Evolutionary conservation across 2,113 vertebrate species (phyloP).

Genomic region (Tachysurus vachellii): DNA sequence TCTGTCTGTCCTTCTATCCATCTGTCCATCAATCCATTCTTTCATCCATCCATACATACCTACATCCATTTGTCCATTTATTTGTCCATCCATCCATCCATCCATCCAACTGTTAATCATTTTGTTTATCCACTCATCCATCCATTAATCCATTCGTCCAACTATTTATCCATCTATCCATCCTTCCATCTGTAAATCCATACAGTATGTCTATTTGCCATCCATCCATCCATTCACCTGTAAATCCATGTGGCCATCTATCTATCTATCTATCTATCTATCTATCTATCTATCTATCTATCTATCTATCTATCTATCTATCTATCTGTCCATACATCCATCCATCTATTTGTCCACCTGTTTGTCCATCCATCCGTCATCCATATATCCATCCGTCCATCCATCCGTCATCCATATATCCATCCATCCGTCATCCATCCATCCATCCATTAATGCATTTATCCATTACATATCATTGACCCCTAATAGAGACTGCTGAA

Average conservation of each 20-base stretch:
- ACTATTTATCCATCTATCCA: too few relatives aligned
- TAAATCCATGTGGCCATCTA: too few relatives aligned
- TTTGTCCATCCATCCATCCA: too few relatives aligned
- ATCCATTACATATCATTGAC: neutral
- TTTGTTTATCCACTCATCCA: too few relatives aligned
- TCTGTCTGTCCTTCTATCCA: too few relatives aligned
- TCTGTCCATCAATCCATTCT: neutral
- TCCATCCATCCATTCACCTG: too few relatives aligned
- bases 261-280: neutral
- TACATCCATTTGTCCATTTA: too few relatives aligned
- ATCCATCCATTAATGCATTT: neutral
- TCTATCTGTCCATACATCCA: neutral
- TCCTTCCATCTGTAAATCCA: too few relatives aligned
- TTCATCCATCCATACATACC: neutral
- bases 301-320: neutral
- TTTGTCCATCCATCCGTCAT: neutral
- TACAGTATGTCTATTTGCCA: too few relatives aligned
- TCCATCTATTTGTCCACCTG: neutral
- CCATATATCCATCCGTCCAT: too few relatives aligned
- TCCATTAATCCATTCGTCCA: too few relatives aligned
- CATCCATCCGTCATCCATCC: neutral
- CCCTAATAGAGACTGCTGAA: neutral
- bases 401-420: neutral
- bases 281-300: neutral
- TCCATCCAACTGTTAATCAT: too few relatives aligned